phyloP scores from a whole-genome alignment of 2,797 vertebrate genomes.

The Crenuchus spilurus region DNA sequence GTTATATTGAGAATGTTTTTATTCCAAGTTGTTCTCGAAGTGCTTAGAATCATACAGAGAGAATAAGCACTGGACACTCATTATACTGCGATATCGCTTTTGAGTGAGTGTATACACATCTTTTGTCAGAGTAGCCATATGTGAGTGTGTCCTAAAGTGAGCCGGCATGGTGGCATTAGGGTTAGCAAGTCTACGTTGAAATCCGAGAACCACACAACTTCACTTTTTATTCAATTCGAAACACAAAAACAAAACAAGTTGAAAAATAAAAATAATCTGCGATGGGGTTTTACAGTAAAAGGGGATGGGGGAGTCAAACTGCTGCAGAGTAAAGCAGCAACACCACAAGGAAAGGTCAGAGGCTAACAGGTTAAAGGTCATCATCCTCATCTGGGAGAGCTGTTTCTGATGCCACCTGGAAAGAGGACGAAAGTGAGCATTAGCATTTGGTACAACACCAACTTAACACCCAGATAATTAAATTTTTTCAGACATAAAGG shows the following conservation, averaged over 20 bases:
- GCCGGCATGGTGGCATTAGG: constrained; percentile 41
- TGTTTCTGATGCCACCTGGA: constrained; percentile 80
- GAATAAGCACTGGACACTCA: constrained; percentile 59
- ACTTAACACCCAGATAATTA: not conserved
- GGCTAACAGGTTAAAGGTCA: constrained; percentile 85
- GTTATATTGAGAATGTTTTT: constrained; percentile 81
- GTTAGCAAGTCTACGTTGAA: constrained; percentile 71
- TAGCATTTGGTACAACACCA: not conserved
- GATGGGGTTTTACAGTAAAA: constrained; percentile 79
- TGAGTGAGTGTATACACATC: constrained; percentile 61
- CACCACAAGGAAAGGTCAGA: constrained; percentile 55
- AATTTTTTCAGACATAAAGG: no score
- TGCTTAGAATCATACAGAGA: constrained; percentile 69
- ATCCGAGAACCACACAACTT: constrained; percentile 72
- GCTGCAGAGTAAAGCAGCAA: constrained; percentile 32
- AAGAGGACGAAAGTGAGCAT: not conserved
- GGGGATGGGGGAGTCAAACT: constrained; percentile 55
- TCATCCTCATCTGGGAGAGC: constrained; percentile 86
- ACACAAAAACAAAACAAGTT: constrained; percentile 70
- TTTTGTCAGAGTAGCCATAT: constrained; percentile 54
- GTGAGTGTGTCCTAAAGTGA: constrained; percentile 23
- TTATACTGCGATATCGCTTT: constrained; percentile 39
- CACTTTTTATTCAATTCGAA: constrained; percentile 70
- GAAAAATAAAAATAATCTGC: constrained; percentile 82
- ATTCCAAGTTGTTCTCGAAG: constrained; percentile 82